Base-by-base conservation (phyloP, 2,888 invertebrate genomes). In the Eilema depressum region DNA sequence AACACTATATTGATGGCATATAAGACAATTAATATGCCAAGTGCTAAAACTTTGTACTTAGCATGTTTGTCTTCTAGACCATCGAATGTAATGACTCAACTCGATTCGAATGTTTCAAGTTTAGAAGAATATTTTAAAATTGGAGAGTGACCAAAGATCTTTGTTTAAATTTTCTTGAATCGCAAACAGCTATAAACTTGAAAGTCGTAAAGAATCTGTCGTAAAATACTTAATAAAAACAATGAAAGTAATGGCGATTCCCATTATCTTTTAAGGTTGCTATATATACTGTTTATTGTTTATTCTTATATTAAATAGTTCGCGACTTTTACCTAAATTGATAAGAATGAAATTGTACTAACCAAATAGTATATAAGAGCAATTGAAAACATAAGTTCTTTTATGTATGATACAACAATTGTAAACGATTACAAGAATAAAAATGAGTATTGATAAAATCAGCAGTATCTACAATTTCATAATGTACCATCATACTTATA, bases 151-250 rank as follows among this genome's bases (percentile, higher is more conserved):
- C 71, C 68, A 71, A 76, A 75, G 64, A 75, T 74, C 67, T 66
- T 73, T 69, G 62, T 74, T 79, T 77, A 73, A 75, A 78, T 83
- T 79, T 75, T 66, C 71, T 68, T 60, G 26, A 65, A 73, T 41
- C 64, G 71, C 25, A 56, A 74, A 74, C 68, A 75, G 75, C 82
- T 82, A 76, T 83, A 83, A 83, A 83, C 75, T 77, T 37, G 67
- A 56, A 80, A 75, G 70, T 82, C 83, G 81, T 83, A 83, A 83
- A 83, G 70, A 60, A 77, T 66, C 66, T 67, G 62, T 65, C 80
- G 76, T 83, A 83, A 83, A 83, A 83, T 83, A 82, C 79, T 82
- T 80, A 79, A 83, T 83, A 83, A 83, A 83, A 80, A 82, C 77
- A 82, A 83, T 83, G 77, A 75, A 67, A 73, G 68, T 80, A 83